phyloP scores from a whole-genome alignment of 1,140 invertebrate species.

The Cataglyphis hispanica region DNA sequence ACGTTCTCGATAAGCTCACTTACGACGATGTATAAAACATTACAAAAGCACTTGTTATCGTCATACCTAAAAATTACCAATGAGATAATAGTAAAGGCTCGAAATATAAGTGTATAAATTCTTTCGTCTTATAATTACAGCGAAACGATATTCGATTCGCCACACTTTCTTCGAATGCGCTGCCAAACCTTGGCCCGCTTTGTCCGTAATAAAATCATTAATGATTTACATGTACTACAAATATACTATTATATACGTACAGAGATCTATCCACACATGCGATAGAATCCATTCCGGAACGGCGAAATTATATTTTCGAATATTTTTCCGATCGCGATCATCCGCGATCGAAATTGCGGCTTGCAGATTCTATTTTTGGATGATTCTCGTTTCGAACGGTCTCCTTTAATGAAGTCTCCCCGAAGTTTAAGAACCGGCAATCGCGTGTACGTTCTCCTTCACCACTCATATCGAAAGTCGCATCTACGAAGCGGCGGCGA shows the following conservation, averaged over 20 bases:
- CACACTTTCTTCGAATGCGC: background rate
- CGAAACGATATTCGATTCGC: background rate
- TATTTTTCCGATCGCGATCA: conserved; percentile 1
- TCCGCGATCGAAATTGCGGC: background rate
- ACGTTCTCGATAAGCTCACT: background rate
- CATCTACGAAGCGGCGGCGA: background rate
- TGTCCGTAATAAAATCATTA: conserved; percentile 33
- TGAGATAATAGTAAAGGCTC: conserved; percentile 26
- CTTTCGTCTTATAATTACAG: background rate
- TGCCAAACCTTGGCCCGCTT: background rate
- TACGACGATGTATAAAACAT: conserved; percentile 18
- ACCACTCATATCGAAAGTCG: background rate
- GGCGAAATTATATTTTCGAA: conserved; percentile 16
- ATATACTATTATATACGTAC: background rate
- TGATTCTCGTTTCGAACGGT: background rate
- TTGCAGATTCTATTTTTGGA: conserved; percentile 42
- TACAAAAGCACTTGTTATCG: conserved; percentile 36
- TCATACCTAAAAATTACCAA: conserved; percentile 46
- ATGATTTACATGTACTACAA: background rate
- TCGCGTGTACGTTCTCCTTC: background rate
- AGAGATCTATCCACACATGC: background rate
- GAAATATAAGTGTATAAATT: background rate
- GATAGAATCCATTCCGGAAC: conserved; percentile 12
- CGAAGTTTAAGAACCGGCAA: background rate
- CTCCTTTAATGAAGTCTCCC: background rate